Percentiles rank a stretch among this genome's conserved stretches.
Conservation (phyloP, 2,113 vertebrate species). For the Mormyrus lacerda region DNA sequence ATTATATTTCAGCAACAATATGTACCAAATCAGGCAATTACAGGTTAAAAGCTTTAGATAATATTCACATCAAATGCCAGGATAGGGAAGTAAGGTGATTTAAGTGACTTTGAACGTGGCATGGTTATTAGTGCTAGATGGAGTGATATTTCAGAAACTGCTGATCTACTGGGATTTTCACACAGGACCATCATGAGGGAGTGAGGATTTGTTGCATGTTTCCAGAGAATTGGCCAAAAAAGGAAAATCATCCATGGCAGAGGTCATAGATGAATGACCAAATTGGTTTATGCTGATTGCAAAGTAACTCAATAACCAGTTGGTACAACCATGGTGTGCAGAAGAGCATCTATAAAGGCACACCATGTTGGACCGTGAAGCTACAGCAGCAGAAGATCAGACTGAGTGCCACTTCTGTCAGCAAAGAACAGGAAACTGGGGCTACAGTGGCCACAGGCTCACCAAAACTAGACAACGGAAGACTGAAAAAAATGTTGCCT, state of each 20-base stretch:
- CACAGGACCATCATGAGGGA: too few species aligned
- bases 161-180: not conserved
- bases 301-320: not conserved
- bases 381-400: not conserved
- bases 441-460: not conserved
- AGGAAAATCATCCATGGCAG: not conserved
- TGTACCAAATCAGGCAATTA: not conserved
- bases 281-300: not conserved
- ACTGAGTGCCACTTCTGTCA: not conserved
- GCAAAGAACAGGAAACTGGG: not conserved
- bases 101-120: not conserved
- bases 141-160: not conserved
- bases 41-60: not conserved
- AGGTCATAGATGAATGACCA: not conserved
- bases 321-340: not conserved
- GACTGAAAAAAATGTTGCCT: not conserved
- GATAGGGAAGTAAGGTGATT: not conserved
- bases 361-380: not conserved
- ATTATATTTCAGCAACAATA: not conserved
- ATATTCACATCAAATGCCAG: not conserved
- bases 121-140: not conserved
- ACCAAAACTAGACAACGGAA: not conserved
- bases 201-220: too few species aligned
- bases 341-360: not conserved
- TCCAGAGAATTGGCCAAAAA: not conserved